Conservation (phyloP, 2,888 invertebrate genomes). For the Perizoma affinitatum region DNA sequence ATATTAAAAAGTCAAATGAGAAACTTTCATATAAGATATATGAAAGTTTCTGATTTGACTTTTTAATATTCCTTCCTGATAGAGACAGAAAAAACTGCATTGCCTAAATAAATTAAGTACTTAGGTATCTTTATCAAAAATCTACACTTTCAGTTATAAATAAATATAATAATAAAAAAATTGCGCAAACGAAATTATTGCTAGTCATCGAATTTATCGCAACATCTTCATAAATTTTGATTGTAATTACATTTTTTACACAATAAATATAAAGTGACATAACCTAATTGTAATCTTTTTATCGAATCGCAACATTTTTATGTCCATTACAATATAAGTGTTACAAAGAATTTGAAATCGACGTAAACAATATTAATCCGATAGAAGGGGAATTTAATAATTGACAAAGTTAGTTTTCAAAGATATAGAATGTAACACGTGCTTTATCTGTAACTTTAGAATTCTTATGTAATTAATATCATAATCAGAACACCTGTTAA, state of each 20-base stretch:
- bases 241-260: conserved; percentile 30
- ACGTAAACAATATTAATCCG: conserved; percentile 32
- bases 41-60: too few relatives aligned
- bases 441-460: conserved; percentile 31
- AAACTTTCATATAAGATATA: too few relatives aligned
- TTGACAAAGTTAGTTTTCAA: conserved; percentile 28
- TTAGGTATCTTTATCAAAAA: too few relatives aligned
- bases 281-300: conserved; percentile 39
- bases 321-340: conserved; percentile 34
- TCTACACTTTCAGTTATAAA: too few relatives aligned
- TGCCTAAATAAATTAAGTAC: too few relatives aligned
- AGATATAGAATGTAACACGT: conserved; percentile 35
- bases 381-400: conserved; percentile 33
- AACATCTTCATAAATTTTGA: conserved; percentile 23
- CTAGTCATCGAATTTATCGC: conserved; percentile 24
- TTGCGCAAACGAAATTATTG: conserved; percentile 26
- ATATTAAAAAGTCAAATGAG: too few relatives aligned
- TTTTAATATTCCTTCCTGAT: too few relatives aligned
- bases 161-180: too few relatives aligned
- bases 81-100: too few relatives aligned
- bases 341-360: conserved; percentile 37
- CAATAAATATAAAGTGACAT: conserved; percentile 42
- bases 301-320: conserved; percentile 36
- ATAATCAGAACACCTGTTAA: conserved; percentile 31
- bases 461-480: conserved; percentile 34